phyloP scores from a whole-genome alignment of 2,797 vertebrate species.

The Artibeus jamaicensis region DNA sequence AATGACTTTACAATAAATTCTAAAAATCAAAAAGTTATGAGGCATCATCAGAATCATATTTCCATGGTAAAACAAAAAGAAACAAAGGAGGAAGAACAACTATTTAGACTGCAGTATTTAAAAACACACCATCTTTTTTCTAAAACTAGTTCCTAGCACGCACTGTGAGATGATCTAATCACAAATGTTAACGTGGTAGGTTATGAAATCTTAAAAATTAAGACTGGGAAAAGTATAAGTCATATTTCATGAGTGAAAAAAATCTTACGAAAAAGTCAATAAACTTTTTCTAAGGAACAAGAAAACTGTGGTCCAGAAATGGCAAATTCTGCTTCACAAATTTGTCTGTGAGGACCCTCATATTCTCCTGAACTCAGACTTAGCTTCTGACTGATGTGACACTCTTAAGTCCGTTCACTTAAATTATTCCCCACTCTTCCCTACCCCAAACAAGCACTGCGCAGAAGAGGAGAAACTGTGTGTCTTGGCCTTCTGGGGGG shows the following conservation, averaged over 20 bases:
- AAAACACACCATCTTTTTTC: background rate
- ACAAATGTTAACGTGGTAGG: background rate
- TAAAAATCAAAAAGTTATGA: background rate
- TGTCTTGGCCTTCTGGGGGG: background rate
- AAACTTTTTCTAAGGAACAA: conserved; percentile 12
- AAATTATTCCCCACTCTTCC: background rate
- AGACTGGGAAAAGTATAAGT: background rate
- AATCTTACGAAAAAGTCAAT: background rate
- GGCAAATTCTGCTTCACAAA: conserved; percentile 2
- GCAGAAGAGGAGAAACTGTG: background rate
- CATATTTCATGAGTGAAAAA: background rate
- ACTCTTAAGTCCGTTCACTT: background rate
- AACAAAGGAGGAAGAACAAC: background rate
- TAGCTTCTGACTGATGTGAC: background rate
- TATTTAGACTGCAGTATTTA: background rate
- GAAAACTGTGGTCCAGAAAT: background rate
- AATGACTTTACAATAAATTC: background rate
- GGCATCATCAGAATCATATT: background rate
- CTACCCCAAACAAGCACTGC: background rate
- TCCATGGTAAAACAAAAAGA: background rate
- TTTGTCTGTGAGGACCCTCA: background rate
- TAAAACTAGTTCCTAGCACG: background rate
- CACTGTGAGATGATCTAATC: background rate
- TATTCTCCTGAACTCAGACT: background rate
- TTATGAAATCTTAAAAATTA: conserved; percentile 3